Conservation (phyloP, 2,888 invertebrate species). For the Craniophora ligustri region DNA sequence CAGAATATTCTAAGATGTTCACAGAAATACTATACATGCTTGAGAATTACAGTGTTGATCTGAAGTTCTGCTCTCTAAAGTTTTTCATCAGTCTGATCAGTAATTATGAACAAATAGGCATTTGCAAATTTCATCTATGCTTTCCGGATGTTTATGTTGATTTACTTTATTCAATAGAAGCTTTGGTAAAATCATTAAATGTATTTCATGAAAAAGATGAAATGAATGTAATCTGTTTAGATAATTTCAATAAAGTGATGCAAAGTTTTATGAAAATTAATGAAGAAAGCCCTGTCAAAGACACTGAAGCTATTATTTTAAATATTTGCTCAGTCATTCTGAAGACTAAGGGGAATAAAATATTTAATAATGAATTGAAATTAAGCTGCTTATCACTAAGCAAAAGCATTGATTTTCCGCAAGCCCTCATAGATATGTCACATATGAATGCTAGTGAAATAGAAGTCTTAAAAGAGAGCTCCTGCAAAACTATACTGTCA, state of each 20-base stretch:
- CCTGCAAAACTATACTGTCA: slow-evolving; percentile 63
- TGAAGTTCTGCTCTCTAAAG: slow-evolving; percentile 72
- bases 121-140: slow-evolving; percentile 61
- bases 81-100: slow-evolving; percentile 74
- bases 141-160: slow-evolving; percentile 67
- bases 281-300: slow-evolving; percentile 45
- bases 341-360: slow-evolving; percentile 55
- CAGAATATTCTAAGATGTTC: slow-evolving; percentile 63
- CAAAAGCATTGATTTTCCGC: slow-evolving; percentile 63
- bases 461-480: slow-evolving; percentile 65
- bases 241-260: slow-evolving; percentile 65
- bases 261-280: slow-evolving; percentile 61
- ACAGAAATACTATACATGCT: slow-evolving; percentile 68
- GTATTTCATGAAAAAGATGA: slow-evolving; percentile 75
- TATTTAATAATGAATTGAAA: slow-evolving; percentile 70
- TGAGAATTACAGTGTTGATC: slow-evolving; percentile 73
- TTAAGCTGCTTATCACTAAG: slow-evolving; percentile 70
- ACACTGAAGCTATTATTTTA: slow-evolving; percentile 57
- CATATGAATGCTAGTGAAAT: slow-evolving; percentile 70
- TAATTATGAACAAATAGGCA: slow-evolving; percentile 68
- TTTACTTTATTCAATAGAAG: slow-evolving; percentile 66
- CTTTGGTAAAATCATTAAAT: slow-evolving; percentile 66
- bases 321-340: slow-evolving; percentile 71
- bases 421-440: slow-evolving; percentile 64
- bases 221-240: slow-evolving; percentile 62